These are phyloP conservation scores for Galerucella calmariensis DNA, from an alignment of 2,888 invertebrate species.

Conservation along the genomic window DNA sequence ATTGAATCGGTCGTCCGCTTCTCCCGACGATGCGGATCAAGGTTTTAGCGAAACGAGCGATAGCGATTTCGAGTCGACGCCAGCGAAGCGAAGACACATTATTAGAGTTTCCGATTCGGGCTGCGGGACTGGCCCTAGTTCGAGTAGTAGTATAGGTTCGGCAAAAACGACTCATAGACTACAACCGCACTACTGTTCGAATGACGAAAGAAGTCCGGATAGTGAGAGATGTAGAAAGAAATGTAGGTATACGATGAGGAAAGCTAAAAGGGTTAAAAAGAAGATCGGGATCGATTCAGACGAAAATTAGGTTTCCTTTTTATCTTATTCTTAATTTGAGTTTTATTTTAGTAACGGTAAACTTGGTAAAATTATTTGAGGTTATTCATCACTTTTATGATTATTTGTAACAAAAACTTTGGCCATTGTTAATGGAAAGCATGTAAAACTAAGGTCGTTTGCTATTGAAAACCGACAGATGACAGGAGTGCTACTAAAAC, in stretches of 20 bases:
- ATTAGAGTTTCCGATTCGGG: conserved; percentile 61
- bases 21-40: conserved; percentile 25
- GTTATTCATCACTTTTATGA: background rate
- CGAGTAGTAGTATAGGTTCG: conserved; percentile 34
- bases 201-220: conserved; percentile 56
- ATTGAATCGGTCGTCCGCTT: conserved; percentile 11
- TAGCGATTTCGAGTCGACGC: conserved; percentile 59
- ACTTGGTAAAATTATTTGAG: conserved; percentile 1
- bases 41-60: conserved; percentile 52
- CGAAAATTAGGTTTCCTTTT: conserved; percentile 38
- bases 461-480: no score
- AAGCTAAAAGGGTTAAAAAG: conserved; percentile 70
- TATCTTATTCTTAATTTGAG: background rate
- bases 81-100: conserved; percentile 56
- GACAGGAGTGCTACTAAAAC: no score
- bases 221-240: conserved; percentile 65
- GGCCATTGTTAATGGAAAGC: no score
- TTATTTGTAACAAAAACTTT: no score
- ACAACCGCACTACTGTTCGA: conserved; percentile 54
- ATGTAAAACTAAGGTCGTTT: no score
- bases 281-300: conserved; percentile 73
- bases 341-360: background rate
- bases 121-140: conserved; percentile 60
- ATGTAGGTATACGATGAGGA: conserved; percentile 71
- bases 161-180: conserved; percentile 24